phyloP scores from a whole-genome alignment of 2,113 vertebrate species.

The Oreochromis spilurus region DNA sequence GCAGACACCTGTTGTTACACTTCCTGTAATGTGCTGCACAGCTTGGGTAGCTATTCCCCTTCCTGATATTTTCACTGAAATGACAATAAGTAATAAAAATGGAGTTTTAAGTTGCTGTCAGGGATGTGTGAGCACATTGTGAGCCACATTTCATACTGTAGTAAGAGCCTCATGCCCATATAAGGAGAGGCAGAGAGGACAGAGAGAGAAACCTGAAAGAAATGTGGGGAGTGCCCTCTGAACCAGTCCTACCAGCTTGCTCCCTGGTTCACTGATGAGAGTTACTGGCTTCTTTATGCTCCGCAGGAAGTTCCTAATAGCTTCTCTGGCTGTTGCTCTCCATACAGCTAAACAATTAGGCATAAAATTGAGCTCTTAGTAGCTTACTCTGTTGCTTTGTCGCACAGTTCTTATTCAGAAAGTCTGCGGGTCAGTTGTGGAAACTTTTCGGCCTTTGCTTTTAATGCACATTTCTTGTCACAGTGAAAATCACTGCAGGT shows the following conservation, averaged over 20 bases:
- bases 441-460: background rate
- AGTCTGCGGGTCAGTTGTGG: background rate
- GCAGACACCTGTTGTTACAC: background rate
- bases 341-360: background rate
- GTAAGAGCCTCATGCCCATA: slow-evolving; percentile 8
- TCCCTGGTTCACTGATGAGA: slow-evolving; percentile 58
- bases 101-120: background rate
- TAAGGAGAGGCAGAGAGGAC: slow-evolving; percentile 31
- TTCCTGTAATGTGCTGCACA: background rate
- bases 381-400: background rate
- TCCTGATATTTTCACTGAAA: background rate
- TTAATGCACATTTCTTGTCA: background rate
- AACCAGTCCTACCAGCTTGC: slow-evolving; percentile 71
- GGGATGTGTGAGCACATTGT: background rate
- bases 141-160: background rate
- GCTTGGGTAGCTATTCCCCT: background rate
- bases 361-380: background rate
- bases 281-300: slow-evolving; percentile 26
- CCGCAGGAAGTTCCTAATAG: slow-evolving; percentile 14
- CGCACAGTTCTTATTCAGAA: background rate
- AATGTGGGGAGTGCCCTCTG: slow-evolving; percentile 55
- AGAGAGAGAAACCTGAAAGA: background rate
- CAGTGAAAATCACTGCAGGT: slow-evolving; percentile 3
- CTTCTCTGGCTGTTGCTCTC: background rate
- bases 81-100: background rate